These are phyloP conservation scores for Gobiocypris rarus DNA, from an alignment of 2,113 vertebrate species.

Conservation along the genomic window DNA sequence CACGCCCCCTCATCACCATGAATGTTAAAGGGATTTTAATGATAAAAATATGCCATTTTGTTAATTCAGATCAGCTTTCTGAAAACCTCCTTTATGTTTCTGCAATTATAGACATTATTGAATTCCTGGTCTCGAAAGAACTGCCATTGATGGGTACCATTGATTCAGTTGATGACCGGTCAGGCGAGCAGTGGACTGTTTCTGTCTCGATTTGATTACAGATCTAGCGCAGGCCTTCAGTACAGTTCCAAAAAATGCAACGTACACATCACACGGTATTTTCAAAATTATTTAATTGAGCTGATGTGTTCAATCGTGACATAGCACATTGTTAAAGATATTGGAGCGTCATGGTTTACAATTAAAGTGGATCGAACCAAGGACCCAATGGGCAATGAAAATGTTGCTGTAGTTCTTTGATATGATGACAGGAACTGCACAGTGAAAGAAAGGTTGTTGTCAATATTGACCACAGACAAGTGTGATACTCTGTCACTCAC, in stretches of 20 bases:
- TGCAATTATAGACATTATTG: constrained; percentile 12
- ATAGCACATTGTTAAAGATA: neutral
- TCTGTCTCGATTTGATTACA: neutral
- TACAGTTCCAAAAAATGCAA: constrained; percentile 10
- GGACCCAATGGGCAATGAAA: neutral
- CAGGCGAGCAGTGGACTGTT: neutral
- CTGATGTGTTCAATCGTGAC: neutral
- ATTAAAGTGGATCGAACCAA: neutral
- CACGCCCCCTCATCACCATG: neutral
- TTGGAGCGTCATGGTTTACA: neutral
- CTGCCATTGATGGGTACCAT: constrained; percentile 2
- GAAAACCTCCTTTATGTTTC: neutral
- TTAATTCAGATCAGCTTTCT: neutral
- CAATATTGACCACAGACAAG: neutral
- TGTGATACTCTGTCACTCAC: neutral
- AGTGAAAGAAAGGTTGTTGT: neutral
- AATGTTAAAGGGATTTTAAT: neutral
- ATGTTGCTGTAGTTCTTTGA: neutral
- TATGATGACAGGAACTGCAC: neutral
- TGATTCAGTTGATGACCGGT: neutral
- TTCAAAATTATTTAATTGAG: neutral
- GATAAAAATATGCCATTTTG: neutral
- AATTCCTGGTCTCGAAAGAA: neutral
- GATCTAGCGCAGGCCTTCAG: neutral
- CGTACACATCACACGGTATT: neutral